phyloP scores from a whole-genome alignment of 37 sponge, comb jelly and placozoan species.

The Ianthella basta region DNA sequence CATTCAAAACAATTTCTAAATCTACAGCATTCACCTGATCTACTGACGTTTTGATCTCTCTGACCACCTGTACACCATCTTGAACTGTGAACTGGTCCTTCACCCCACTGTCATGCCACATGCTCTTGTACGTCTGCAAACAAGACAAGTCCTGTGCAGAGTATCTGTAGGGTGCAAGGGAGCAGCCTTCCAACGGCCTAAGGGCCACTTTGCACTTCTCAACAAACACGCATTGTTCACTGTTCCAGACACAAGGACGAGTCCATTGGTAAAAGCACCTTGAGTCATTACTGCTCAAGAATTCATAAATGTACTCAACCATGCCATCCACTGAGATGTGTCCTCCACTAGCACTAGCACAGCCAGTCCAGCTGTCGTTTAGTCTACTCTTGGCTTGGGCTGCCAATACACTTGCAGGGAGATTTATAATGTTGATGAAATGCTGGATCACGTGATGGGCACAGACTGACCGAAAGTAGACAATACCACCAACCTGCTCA shows the following conservation, averaged over 20 bases:
- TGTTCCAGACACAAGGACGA: not conserved
- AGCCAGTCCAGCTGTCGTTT: not conserved
- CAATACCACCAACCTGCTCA: not conserved
- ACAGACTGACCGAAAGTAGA: too few species aligned
- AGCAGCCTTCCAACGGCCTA: not conserved
- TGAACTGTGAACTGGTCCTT: not conserved
- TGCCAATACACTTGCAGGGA: not conserved
- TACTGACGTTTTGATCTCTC: not conserved
- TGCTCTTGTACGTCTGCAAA: not conserved
- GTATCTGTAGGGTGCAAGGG: constrained; percentile 19
- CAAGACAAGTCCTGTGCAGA: not conserved
- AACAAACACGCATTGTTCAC: not conserved
- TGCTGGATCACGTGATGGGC: not conserved
- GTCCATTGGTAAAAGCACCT: not conserved
- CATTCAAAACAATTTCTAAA: constrained; percentile 24
- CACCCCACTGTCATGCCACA: constrained; percentile 15
- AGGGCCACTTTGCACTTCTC: not conserved
- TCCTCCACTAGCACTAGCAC: not conserved
- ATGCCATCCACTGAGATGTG: not conserved
- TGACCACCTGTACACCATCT: constrained; percentile 6
- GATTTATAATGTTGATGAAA: not conserved
- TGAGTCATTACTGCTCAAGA: not conserved
- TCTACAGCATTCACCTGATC: not conserved
- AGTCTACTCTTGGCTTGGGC: not conserved
- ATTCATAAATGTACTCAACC: not conserved